Base-by-base conservation (phyloP, 2,797 vertebrate species). In the Siniperca obscura region DNA sequence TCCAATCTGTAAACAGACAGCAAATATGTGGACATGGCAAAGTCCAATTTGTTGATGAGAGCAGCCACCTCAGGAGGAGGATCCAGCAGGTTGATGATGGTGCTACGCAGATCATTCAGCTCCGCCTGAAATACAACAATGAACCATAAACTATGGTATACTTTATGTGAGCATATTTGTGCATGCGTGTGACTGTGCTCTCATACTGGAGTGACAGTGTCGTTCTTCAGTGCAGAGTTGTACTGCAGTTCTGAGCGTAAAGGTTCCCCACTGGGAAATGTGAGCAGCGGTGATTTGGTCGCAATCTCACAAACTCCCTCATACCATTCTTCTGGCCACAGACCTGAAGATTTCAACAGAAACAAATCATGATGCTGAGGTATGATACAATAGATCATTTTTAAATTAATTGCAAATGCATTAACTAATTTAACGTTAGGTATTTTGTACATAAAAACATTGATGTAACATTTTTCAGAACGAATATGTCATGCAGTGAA, bases 281-380 rank as follows among this genome's bases (percentile, higher is more conserved):
- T 99, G 69, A 99, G 96, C 82, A 99, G 92, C 0, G 98, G 98
- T 0, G 98, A 99, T 86, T 99, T 99, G 78, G 97, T 98, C 36
- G 97, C 98, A 19, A 99, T 98, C 93, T 99, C 98, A 90, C 98
- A 99, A 27, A 99, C 98, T 0, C 97, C 98, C 83, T 99, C 98
- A 2, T 99, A 98, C 98, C 98, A 99, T 67, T 99, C 98, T 80
- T 98, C 98, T 0, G 98, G 98, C 98, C 98, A 99, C 84, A 99
- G 95, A 87, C 98, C 98, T 99, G 87, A 36, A 27, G n/a, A 25
- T 2, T 13, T 14, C 17, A 40, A 34, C 34, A 68, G 30, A 50
- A 50, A n/a, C 42, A 61, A 1, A 60, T 34, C 22, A 19, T 0
- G 3, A 66, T 25, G 7, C 16, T 27, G 22, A 19, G 17, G 40